Evolutionary conservation across 2,888 invertebrate genomes (phyloP), one percentile per base, ranked within the genome.

Genomic region (Cinara cedri): DNA sequence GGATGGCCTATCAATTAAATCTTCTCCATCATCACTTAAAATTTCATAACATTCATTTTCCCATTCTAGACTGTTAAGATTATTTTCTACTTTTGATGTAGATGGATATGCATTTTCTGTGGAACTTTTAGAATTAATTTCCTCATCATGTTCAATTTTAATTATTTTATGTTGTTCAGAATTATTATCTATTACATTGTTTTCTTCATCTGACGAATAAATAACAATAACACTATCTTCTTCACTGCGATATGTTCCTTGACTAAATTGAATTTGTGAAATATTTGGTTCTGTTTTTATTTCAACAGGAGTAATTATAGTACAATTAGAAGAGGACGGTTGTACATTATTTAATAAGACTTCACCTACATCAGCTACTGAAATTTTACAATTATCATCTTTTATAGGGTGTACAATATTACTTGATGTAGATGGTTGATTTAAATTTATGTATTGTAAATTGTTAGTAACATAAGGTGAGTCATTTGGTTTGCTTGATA

Each of bases 181-280:
- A 0, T 60, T 34, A 54, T 34, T 57, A 16, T 63, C 16, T 49
- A 21, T 51, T 16, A 51, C 19, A 51, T 51, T 19, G 19, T 74
- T 21, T 60, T 76, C 76, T 16, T 76, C 76, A 19, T 76, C 76
- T 55, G 76, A 76, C 11, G 68, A 75, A 65, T 44, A 51, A 63
- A 75, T 54, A 3, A 76, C 46, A 49, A 76, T 68, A 19, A 76
- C 26, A 76, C 76, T 76, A 57, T 76, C 76, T 68, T 76, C 76
- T 49, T 76, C 76, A 26, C 68, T 49, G 11, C 76, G 66, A 68
- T 76, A 76, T 57, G 49, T 57, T 26, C 76, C 66, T 68, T 68
- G 76, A 21, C 68, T 76, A 1, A 57, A 76, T 68, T 26, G n/a
- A 14, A 44, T 76, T 11, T 46, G 66, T 46, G 10, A 46, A n/a